These are phyloP conservation scores for Drosophila fungiperda DNA, from an alignment of 2,888 invertebrate genomes.

Conservation along the genomic window DNA sequence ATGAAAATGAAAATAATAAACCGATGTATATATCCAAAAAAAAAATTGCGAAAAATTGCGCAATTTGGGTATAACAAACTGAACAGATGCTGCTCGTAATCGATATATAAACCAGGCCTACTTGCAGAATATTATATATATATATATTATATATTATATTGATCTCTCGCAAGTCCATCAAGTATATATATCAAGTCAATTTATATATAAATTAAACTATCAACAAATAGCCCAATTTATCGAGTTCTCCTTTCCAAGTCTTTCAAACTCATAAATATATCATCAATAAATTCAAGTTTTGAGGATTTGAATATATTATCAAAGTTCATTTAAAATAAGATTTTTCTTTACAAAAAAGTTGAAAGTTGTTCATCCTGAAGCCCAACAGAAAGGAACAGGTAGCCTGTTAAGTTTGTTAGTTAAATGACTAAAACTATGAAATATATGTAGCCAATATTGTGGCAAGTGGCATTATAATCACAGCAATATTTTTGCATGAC, in stretches of 20 bases:
- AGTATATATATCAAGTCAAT: too few species aligned
- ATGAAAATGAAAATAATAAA: neutral
- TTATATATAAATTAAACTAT: neutral
- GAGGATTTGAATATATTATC: neutral
- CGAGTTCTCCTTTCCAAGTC: neutral
- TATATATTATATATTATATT: too few species aligned
- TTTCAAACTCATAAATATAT: neutral
- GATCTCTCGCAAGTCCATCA: too few species aligned
- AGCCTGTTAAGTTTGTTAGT: slow-evolving; percentile 1
- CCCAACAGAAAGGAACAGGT: neutral
- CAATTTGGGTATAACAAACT: neutral
- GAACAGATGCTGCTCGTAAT: slow-evolving; percentile 27
- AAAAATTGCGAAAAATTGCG: slow-evolving; percentile 46
- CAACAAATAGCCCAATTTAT: neutral
- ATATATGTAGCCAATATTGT: slow-evolving; percentile 24
- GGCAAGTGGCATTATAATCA: slow-evolving; percentile 37
- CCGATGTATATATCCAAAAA: slow-evolving; percentile 12
- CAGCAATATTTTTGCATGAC: slow-evolving; percentile 40
- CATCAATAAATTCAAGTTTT: neutral
- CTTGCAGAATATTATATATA: neutral
- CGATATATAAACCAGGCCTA: slow-evolving; percentile 30
- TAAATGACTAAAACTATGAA: slow-evolving; percentile 6
- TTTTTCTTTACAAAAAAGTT: neutral
- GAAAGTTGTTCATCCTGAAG: neutral
- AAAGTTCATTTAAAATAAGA: neutral